Base-by-base conservation (phyloP, 2,113 vertebrate species). In the Tor tambroides region DNA sequence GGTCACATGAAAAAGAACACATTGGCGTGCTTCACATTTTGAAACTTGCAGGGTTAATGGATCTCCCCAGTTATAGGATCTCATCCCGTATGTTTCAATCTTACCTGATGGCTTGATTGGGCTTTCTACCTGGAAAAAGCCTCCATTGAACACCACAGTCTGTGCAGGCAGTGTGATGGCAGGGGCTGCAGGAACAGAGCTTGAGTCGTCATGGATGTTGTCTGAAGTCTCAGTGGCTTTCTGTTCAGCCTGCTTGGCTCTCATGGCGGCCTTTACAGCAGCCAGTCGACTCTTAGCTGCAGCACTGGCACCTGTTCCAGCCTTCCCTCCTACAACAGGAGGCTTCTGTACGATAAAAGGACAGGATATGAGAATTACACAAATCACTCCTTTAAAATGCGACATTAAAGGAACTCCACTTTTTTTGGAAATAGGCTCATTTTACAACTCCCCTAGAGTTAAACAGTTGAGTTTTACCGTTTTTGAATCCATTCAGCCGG, bases 111-210 rank as follows among this genome's bases (percentile, higher is more conserved):
- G 88, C 88, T 95, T 98, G 59, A 94, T 93, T 5, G 98, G 98
- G 78, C 97, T 99, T 93, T 97, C 96, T 84, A 98, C 95, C 88
- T 94, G 92, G 92, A 98, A 98, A 92, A 98, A 99, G 2, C 96
- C 97, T 0, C 94, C 98, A 30, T 98, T 94, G 75, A 97, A 98
- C 51, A 96, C 93, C 74, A 98, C 94, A 0, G 86, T 87, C 21
- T 90, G 91, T 0, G 59, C 12, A 0, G 63, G 0, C 0, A 26
- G 17, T 0, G 89, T 41, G 2, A 9, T 82, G 17, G 79, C 74
- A 49, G 0, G 46, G 17, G 1, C 38, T 2, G 35, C 87, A 0
- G 90, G 72, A 0, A n/a, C 87, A 6, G 88, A 74, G 46, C 63
- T 81, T 0, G n/a, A 0, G 4, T 90, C 88, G 1, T 51, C 88